These are phyloP conservation scores for Pipistrellus kuhlii DNA, from an alignment of 2,797 vertebrate genomes.

Conservation along the genomic window DNA sequence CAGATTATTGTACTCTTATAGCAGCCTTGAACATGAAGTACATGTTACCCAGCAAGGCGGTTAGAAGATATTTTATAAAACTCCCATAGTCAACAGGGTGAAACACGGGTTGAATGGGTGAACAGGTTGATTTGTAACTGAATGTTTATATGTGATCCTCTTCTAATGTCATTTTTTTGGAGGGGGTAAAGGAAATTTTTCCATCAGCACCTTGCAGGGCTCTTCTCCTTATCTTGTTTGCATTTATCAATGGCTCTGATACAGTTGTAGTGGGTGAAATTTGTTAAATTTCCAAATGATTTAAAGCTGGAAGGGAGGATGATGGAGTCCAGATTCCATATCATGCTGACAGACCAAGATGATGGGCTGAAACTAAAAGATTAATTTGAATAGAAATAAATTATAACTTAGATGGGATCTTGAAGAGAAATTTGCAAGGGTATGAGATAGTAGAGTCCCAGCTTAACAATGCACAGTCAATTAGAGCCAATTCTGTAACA, in stretches of 20 bases:
- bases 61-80: constrained; percentile 48
- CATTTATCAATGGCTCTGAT: neutral
- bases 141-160: constrained; percentile 23
- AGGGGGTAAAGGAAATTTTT: neutral
- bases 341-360: constrained; percentile 29
- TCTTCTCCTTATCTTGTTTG: constrained; percentile 24
- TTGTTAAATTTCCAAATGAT: constrained; percentile 12
- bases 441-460: neutral
- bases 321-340: neutral
- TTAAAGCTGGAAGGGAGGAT: constrained; percentile 28
- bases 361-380: constrained; percentile 39
- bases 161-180: neutral
- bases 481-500: constrained; percentile 55
- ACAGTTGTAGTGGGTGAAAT: neutral
- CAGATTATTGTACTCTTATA: neutral
- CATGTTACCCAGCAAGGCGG: neutral
- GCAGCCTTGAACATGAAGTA: neutral
- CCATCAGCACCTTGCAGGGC: neutral
- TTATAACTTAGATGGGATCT: constrained; percentile 17
- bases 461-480: constrained; percentile 55
- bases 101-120: constrained; percentile 14
- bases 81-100: neutral
- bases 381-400: constrained; percentile 52
- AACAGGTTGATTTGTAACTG: constrained; percentile 44
- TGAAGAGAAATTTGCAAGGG: constrained; percentile 58